These are phyloP conservation scores for Thalassarche chlororhynchos DNA, from an alignment of 2,113 vertebrate species.

Conservation along the genomic window DNA sequence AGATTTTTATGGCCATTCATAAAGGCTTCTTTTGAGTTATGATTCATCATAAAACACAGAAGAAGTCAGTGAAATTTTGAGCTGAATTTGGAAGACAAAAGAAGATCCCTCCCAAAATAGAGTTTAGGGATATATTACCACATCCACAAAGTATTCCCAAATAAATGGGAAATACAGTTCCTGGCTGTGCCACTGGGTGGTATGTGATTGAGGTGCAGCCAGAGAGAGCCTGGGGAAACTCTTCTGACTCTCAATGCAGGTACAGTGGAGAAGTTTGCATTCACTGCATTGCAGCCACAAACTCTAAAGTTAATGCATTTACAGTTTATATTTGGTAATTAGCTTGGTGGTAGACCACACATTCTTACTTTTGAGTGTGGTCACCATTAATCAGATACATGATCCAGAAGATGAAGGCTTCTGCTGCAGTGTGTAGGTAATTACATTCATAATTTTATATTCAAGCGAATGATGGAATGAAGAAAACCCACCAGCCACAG, in stretches of 20 bases:
- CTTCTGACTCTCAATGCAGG: not conserved
- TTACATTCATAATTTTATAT: not conserved
- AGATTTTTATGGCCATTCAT: not conserved
- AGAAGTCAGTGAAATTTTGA: not conserved
- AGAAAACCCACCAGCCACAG: not conserved
- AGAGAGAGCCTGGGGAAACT: not conserved
- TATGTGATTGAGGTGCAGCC: not conserved
- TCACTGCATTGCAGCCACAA: not conserved
- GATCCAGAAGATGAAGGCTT: not conserved
- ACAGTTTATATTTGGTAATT: not conserved
- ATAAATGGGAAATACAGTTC: not conserved
- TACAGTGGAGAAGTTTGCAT: not conserved
- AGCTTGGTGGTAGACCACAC: not conserved
- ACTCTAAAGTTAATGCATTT: not conserved
- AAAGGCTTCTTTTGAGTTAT: not conserved
- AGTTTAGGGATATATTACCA: not conserved
- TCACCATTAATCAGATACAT: not conserved
- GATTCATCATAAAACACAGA: not conserved
- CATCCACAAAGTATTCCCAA: not conserved
- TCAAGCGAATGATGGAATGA: not conserved
- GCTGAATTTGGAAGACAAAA: not conserved
- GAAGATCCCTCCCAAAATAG: not conserved
- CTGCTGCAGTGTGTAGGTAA: not conserved
- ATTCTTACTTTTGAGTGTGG: not conserved
- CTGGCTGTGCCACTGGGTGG: not conserved